Conservation (phyloP, 2,888 invertebrate species). For the Pyrrhia umbra region DNA sequence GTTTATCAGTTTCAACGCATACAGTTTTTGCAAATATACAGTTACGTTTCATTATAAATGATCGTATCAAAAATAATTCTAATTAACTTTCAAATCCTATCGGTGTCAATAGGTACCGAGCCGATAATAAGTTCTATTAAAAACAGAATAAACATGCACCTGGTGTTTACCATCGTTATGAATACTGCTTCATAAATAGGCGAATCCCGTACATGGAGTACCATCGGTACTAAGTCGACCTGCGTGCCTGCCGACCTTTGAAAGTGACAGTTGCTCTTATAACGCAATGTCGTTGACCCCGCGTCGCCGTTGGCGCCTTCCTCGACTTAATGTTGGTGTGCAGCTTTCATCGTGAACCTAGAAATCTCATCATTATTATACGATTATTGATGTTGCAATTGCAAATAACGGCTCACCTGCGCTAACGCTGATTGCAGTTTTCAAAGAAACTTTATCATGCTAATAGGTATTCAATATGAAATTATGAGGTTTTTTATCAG, state of each 20-base stretch:
- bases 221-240: slow-evolving; percentile 59
- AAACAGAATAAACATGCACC: background rate
- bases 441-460: slow-evolving; percentile 58
- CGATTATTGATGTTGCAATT: slow-evolving; percentile 69
- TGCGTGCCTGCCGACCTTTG: slow-evolving; percentile 83
- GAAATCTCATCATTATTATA: slow-evolving; percentile 77
- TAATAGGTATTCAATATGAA: slow-evolving; percentile 38
- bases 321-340: slow-evolving; percentile 68
- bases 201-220: slow-evolving; percentile 27
- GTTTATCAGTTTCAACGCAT: slow-evolving; percentile 19
- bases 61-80: slow-evolving; percentile 26
- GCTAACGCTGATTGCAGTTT: slow-evolving; percentile 59
- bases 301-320: slow-evolving; percentile 71
- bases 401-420: slow-evolving; percentile 66
- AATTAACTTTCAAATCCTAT: slow-evolving; percentile 25
- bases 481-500: slow-evolving; percentile 24
- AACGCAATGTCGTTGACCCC: slow-evolving; percentile 82
- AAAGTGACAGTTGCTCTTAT: slow-evolving; percentile 87
- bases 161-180: background rate
- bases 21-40: slow-evolving; percentile 33
- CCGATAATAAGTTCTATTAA: background rate
- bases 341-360: slow-evolving; percentile 80
- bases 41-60: slow-evolving; percentile 23
- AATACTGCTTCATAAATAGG: slow-evolving; percentile 6
- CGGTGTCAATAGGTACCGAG: background rate